Base-by-base conservation (phyloP, 2,113 vertebrate species). In the Mastomys coucha region DNA sequence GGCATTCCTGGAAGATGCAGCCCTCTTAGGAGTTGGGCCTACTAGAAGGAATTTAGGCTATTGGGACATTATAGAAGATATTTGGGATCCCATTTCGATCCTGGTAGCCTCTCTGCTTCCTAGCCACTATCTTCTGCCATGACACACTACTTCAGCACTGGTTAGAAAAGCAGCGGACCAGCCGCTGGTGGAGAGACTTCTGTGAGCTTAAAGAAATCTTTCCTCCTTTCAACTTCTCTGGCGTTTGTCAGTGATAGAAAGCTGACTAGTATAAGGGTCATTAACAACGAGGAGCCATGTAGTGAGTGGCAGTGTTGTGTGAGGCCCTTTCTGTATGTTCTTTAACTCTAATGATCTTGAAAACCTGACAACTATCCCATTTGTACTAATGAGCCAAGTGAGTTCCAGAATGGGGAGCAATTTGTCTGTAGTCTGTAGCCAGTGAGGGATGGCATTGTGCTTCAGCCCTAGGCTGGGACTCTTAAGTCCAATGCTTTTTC, bases 271-370 rank as follows among this genome's bases (percentile, higher is more conserved):
- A 31, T 17, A 58, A 45, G 56, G n/a, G 24, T 56, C 72, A 86
- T 89, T 93, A 89, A 88, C 56, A 60, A 1, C 0, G 69, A 70
- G 39, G 42, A 76, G 28, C 69, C 78, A 51, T 93, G 92, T 77
- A 70, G 58, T 2, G 7, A 69, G 42, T 92, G 56, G 20, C 16
- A 82, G 19, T 31, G 77, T 88, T 90, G 76, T 76, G 16, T 75
- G 77, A 81, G 56, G 33, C 14, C 36, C 63, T 91, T 95, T 85
- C n/a, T 73, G 0, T 77, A 58, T 76, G 36, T 80, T 58, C 10
- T 63, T 96, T 76, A 93, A 81, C 89, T 28, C n/a, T 95, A 92
- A 94, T 91, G 86, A 58, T 11, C n/a, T 89, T 93, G 49, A 80
- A 78, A 93, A 53, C 45, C 80, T 63, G 24, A 51, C 45, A 45